Conservation (phyloP, 2,113 vertebrate genomes). For the Noctilio leporinus region DNA sequence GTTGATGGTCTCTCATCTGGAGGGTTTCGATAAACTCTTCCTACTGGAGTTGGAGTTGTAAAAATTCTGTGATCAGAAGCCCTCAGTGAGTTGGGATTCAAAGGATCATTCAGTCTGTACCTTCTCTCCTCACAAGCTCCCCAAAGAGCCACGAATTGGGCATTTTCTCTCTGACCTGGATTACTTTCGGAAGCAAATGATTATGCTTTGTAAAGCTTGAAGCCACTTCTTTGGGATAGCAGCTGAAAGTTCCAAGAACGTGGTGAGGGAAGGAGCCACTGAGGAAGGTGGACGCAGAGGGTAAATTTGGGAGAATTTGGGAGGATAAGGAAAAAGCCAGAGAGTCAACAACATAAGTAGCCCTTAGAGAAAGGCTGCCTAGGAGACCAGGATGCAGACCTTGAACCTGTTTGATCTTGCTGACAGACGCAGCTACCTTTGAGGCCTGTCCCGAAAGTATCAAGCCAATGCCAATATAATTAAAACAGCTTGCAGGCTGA, state of each 20-base stretch:
- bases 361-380: background rate
- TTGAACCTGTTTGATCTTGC: too few species aligned
- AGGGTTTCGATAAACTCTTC: background rate
- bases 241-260: background rate
- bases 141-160: background rate
- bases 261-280: background rate
- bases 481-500: too few species aligned
- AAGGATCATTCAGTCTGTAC: background rate
- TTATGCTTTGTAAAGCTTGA: background rate
- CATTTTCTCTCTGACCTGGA: background rate
- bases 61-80: background rate
- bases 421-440: background rate
- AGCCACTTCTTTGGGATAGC: background rate
- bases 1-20: too few species aligned
- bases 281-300: background rate
- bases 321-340: background rate
- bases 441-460: too few species aligned
- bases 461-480: too few species aligned
- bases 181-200: background rate
- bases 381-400: background rate
- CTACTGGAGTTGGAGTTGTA: background rate
- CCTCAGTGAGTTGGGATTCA: background rate
- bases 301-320: background rate
- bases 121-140: background rate
- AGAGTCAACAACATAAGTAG: background rate